These are phyloP conservation scores for Chaetodon auriga DNA, from an alignment of 2,113 vertebrate genomes.

Conservation along the genomic window DNA sequence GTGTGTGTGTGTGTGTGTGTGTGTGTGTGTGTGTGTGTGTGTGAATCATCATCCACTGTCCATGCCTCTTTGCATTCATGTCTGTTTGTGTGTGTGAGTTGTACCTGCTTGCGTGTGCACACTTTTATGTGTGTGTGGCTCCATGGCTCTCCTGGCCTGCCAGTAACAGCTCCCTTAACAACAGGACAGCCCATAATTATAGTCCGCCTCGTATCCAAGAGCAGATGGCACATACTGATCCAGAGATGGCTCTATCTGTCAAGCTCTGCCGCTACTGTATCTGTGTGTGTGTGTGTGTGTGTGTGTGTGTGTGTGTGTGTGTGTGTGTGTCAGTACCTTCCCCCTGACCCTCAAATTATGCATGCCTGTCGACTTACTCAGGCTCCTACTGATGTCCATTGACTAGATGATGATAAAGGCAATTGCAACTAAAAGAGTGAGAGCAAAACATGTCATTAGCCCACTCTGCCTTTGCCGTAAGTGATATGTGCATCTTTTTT, in stretches of 20 bases:
- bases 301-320: not conserved
- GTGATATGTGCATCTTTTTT: not conserved
- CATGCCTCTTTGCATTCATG: not conserved
- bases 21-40: not conserved
- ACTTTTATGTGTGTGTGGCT: slow-evolving; percentile 35
- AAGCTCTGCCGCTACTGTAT: slow-evolving; percentile 56
- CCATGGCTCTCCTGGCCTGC: slow-evolving; percentile 51
- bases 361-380: slow-evolving; percentile 19
- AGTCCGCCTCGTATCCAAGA: slow-evolving; percentile 65
- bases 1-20: not conserved
- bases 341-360: slow-evolving; percentile 48
- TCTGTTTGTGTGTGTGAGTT: not conserved
- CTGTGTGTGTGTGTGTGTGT: not conserved
- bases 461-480: slow-evolving; percentile 3
- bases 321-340: slow-evolving; percentile 7
- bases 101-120: slow-evolving; percentile 34
- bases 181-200: slow-evolving; percentile 78
- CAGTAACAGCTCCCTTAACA: slow-evolving; percentile 71
- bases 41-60: slow-evolving; percentile 9
- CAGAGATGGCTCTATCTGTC: slow-evolving; percentile 74
- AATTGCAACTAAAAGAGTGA: slow-evolving; percentile 1
- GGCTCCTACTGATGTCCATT: slow-evolving; percentile 35
- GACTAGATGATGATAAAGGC: slow-evolving; percentile 48
- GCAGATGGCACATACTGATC: slow-evolving; percentile 78
- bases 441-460: slow-evolving; percentile 34